Evolutionary conservation across 2,113 vertebrate species (phyloP).

Genomic region (Salvelinus sp.): DNA sequence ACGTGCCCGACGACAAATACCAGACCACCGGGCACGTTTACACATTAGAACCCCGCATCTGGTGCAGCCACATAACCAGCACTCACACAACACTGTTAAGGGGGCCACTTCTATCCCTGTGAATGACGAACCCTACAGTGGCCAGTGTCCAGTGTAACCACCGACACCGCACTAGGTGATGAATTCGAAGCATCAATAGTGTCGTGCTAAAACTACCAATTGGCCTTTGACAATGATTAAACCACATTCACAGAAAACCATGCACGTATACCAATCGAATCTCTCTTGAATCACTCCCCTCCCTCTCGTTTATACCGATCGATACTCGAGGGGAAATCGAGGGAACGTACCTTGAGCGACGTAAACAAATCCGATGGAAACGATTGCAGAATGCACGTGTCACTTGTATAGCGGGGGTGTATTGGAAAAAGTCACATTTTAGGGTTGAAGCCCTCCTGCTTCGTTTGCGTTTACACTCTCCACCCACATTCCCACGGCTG

Average conservation of each 20-base stretch:
- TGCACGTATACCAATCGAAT: background rate
- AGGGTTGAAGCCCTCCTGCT: slow-evolving; percentile 32
- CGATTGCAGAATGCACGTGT: slow-evolving; percentile 46
- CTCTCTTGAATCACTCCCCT: background rate
- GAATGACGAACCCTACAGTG: slow-evolving; percentile 8
- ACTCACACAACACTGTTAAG: slow-evolving; percentile 32
- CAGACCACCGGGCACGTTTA: slow-evolving; percentile 6
- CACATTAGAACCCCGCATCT: slow-evolving; percentile 41
- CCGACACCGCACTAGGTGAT: background rate
- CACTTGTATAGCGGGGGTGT: slow-evolving; percentile 28
- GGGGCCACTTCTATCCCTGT: slow-evolving; percentile 41
- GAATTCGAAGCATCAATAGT: slow-evolving; percentile 14
- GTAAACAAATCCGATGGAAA: slow-evolving; percentile 56
- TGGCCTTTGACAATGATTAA: slow-evolving; percentile 5
- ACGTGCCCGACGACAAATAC: slow-evolving; percentile 21
- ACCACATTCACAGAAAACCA: slow-evolving; percentile 17
- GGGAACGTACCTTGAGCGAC: slow-evolving; percentile 65
- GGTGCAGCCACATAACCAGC: slow-evolving; percentile 57
- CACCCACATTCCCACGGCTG: slow-evolving; percentile 51
- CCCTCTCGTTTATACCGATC: slow-evolving; percentile 15
- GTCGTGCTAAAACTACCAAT: slow-evolving; percentile 2
- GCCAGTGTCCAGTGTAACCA: background rate
- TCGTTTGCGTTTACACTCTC: slow-evolving; percentile 39
- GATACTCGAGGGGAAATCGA: slow-evolving; percentile 8
- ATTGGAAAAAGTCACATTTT: slow-evolving; percentile 70